These are phyloP conservation scores for Cheirogaleus medius DNA, from an alignment of 2,113 vertebrate genomes.

Conservation along the genomic window DNA sequence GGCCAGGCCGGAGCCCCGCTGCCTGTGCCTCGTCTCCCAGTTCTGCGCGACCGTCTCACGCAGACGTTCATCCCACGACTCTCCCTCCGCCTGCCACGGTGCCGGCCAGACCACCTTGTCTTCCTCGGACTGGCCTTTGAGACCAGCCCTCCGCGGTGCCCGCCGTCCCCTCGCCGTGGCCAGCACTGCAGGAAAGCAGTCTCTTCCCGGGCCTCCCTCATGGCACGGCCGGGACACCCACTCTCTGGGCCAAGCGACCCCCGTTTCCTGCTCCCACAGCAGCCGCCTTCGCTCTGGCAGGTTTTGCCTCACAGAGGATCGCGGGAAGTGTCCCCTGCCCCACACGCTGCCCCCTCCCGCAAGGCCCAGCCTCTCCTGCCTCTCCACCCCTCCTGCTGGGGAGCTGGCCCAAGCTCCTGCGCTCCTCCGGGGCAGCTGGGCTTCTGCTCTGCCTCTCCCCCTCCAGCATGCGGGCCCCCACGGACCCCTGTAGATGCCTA, in stretches of 20 bases:
- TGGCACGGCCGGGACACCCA: not conserved
- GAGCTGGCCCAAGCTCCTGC: not conserved
- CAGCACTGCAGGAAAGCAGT: not conserved
- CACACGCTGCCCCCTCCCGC: fast-evolving
- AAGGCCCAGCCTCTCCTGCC: not conserved
- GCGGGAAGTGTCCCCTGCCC: fast-evolving
- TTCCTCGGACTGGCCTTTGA: not conserved
- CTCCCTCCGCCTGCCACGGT: not conserved
- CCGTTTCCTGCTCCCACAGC: not conserved
- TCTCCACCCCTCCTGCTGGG: not conserved
- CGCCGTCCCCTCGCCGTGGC: not conserved
- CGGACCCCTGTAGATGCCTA: no score
- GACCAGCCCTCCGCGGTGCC: fast-evolving
- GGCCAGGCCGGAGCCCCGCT: no score
- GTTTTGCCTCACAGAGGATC: not conserved
- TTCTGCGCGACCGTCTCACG: not conserved
- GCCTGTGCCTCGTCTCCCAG: not conserved
- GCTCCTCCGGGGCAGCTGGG: not conserved
- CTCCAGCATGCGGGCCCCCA: no score
- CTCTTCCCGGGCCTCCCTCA: not conserved
- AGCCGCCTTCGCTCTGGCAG: no score
- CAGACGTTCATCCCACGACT: not conserved
- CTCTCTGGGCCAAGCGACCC: not conserved
- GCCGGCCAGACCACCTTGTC: fast-evolving
- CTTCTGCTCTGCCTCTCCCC: no score